Evolutionary conservation across 2,797 vertebrate genomes (phyloP), one percentile per base, ranked within the genome.

Genomic region (Arctocebus calabarensis): DNA sequence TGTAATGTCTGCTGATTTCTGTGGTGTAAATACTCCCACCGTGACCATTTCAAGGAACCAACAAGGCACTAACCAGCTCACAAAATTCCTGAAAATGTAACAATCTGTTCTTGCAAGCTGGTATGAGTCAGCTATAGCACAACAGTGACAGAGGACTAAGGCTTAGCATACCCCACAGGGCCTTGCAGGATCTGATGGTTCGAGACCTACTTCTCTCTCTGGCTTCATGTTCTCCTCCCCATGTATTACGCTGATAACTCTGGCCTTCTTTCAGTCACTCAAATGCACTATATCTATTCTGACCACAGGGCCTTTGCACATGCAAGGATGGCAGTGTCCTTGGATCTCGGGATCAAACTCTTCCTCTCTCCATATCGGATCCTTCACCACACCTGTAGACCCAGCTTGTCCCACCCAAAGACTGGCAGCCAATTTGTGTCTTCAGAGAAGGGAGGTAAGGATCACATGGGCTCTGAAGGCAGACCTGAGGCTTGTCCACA

Each of bases 21-120:
- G 66, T 81, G 55, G 64, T 94, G 7, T 66, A 83, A 93, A 92
- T 94, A 73, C 61, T 85, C 61, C 62, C 27, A 75, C 70, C 13
- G 37, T 27, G 40, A 61, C 70, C 27, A 86, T 55, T 88, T 57
- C 37, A 55, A 87, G 52, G 20, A 40, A 68, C 16, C 32, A 84
- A 43, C 45, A 37, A 27, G 70, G 81, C 84, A 37, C 75, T 37
- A 32, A 14, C 9, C 10, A 55, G 48, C 23, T 71, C 71, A 93
- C 52, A 84, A 61, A 87, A 90, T 79, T 92, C 43, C 61, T 93
- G 88, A 83, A 78, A 86, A 82, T 77, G 19, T 52, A 86, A 75
- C 55, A n/a, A 5, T 79, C 68, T 92, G 43, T 29, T 88, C 37
- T 61, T 90, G 16, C 37, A 66, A 43, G 87, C 27, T 34, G 40